Conservation (phyloP, 2,888 invertebrate species). For the Drosophila rubida region DNA sequence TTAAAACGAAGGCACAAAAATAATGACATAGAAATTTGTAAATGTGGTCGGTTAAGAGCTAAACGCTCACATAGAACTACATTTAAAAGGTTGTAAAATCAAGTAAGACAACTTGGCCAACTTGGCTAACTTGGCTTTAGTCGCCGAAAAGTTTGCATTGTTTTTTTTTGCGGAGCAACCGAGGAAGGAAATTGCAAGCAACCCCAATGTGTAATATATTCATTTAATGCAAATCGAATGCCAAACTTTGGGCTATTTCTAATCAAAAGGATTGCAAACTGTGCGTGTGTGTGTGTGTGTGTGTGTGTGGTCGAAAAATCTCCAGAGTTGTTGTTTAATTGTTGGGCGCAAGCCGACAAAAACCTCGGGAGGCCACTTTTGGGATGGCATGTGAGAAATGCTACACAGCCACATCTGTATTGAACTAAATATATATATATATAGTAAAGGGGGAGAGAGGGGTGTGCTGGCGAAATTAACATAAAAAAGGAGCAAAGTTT, state of each 20-base stretch:
- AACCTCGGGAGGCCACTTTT: conserved; percentile 22
- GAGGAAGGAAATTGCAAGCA: not conserved
- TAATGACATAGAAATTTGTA: no score
- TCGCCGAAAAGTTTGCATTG: no score
- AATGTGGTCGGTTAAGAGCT: no score
- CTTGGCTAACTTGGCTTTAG: no score
- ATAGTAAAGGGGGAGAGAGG: not conserved
- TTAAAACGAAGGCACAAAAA: no score
- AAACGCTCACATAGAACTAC: no score
- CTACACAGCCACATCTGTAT: not conserved
- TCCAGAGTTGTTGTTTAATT: conserved; percentile 30
- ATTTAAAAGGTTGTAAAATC: no score
- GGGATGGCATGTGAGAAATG: not conserved
- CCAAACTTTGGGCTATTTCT: conserved; percentile 24
- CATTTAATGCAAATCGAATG: conserved; percentile 18
- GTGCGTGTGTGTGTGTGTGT: not conserved
- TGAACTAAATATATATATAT: not conserved
- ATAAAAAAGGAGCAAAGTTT: conserved; percentile 33
- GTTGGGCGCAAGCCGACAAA: conserved; percentile 11
- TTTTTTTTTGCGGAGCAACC: not conserved
- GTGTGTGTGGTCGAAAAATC: conserved; percentile 3
- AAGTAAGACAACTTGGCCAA: no score
- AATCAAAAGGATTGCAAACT: conserved; percentile 28
- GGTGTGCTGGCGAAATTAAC: conserved; percentile 24
- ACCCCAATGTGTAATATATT: not conserved